Evolutionary conservation across 2,797 vertebrate species (phyloP).

Genomic region (Neosilurus hyrtlii): DNA sequence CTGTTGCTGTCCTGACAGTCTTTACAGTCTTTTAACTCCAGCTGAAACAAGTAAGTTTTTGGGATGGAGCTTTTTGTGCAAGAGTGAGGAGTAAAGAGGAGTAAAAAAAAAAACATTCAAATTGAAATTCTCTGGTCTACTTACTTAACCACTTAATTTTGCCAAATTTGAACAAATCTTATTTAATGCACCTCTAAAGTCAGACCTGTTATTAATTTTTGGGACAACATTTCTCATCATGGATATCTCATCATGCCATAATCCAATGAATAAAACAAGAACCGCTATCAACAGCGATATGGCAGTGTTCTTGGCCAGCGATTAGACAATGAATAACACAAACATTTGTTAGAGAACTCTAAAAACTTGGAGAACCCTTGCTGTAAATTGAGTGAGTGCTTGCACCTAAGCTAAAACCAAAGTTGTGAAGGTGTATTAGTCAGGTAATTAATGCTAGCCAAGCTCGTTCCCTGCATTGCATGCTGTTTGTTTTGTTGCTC

Average conservation of each 20-base stretch:
- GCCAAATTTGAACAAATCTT: background rate
- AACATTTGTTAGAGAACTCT: background rate
- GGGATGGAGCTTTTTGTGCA: background rate
- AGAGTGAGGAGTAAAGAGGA: too few relatives aligned
- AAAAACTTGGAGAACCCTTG: background rate
- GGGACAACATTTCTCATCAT: background rate
- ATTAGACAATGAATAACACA: background rate
- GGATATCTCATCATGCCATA: background rate
- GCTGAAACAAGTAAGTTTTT: background rate
- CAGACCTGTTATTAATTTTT: background rate
- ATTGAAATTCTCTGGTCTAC: background rate
- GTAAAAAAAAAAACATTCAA: background rate
- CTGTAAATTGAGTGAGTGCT: background rate
- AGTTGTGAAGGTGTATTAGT: background rate
- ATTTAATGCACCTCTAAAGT: background rate
- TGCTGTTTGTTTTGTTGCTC: background rate
- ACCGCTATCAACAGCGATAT: background rate
- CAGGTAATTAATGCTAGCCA: background rate
- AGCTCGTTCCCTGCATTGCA: background rate
- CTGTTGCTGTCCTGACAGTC: background rate
- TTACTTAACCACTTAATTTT: background rate
- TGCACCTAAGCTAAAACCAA: background rate
- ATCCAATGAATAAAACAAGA: background rate
- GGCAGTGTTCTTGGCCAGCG: background rate
- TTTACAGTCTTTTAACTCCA: background rate